These are phyloP conservation scores for Telenomus remus DNA, from an alignment of 1,140 invertebrate genomes.

Conservation along the genomic window DNA sequence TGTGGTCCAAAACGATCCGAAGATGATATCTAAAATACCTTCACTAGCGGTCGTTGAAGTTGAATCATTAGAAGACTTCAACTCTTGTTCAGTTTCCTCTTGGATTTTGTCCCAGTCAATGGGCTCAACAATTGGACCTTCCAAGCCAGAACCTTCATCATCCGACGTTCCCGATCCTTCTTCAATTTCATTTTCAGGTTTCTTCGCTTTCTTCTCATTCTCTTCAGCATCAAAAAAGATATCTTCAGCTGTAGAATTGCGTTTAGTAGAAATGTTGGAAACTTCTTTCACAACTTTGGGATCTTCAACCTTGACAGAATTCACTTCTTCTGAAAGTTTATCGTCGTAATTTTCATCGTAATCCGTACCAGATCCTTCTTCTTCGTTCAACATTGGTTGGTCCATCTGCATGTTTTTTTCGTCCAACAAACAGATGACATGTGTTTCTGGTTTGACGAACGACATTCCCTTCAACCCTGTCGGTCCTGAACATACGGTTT, in stretches of 20 bases:
- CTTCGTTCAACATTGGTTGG: constrained; percentile 39
- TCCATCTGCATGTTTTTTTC: constrained; percentile 70
- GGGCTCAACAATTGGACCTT: constrained; percentile 62
- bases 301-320: constrained; percentile 10
- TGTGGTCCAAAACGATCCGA: constrained; percentile 30
- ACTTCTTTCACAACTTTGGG: not conserved
- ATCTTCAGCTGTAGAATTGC: constrained; percentile 35
- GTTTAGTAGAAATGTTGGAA: not conserved
- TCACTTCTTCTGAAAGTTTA: constrained; percentile 3
- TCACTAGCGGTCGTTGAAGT: constrained; percentile 31
- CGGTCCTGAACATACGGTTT: constrained; percentile 60
- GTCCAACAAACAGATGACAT: constrained; percentile 63
- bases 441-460: constrained; percentile 57
- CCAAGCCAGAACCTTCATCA: constrained; percentile 66
- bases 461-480: constrained; percentile 52
- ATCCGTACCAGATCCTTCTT: constrained; percentile 46
- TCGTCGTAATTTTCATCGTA: constrained; percentile 29
- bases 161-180: constrained; percentile 64
- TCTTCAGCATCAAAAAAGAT: constrained; percentile 65
- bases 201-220: constrained; percentile 26
- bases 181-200: constrained; percentile 5
- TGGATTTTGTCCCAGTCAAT: constrained; percentile 58
- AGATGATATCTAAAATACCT: constrained; percentile 40
- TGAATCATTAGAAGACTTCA: not conserved
- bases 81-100: constrained; percentile 40